phyloP scores from a whole-genome alignment of 2,113 vertebrate genomes.

The Mobula birostris region DNA sequence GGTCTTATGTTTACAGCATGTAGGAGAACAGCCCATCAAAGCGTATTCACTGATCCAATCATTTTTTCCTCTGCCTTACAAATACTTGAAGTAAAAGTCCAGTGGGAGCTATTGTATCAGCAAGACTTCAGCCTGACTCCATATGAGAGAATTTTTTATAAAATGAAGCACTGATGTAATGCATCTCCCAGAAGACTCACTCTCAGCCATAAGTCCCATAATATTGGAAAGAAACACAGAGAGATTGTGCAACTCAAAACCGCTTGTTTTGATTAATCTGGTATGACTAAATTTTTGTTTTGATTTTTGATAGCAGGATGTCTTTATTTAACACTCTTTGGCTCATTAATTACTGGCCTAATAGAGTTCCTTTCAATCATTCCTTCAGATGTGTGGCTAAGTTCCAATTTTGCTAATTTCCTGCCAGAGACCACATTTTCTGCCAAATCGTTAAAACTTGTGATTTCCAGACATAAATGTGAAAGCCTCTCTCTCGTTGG shows the following conservation, averaged over 20 bases:
- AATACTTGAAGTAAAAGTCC: background rate
- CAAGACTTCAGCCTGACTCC: background rate
- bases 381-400: constrained; percentile 29
- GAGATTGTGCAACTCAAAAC: constrained; percentile 11
- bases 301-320: constrained; percentile 34
- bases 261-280: constrained; percentile 29
- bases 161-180: constrained; percentile 12
- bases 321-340: constrained; percentile 37
- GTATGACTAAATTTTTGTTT: constrained; percentile 16
- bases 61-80: background rate
- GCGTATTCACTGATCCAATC: background rate
- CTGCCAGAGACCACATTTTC: constrained; percentile 23
- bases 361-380: constrained; percentile 33
- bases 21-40: background rate
- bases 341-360: constrained; percentile 29
- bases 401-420: constrained; percentile 34
- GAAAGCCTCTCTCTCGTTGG: background rate
- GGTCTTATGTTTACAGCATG: background rate
- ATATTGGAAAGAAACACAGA: constrained; percentile 10
- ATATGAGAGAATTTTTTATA: constrained; percentile 26
- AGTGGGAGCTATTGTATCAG: constrained; percentile 31
- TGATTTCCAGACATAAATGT: constrained; percentile 24
- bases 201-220: constrained; percentile 16
- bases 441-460: constrained; percentile 37
- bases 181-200: constrained; percentile 27